phyloP scores from a whole-genome alignment of 2,113 vertebrate genomes.

The Antechinus stuartii region DNA sequence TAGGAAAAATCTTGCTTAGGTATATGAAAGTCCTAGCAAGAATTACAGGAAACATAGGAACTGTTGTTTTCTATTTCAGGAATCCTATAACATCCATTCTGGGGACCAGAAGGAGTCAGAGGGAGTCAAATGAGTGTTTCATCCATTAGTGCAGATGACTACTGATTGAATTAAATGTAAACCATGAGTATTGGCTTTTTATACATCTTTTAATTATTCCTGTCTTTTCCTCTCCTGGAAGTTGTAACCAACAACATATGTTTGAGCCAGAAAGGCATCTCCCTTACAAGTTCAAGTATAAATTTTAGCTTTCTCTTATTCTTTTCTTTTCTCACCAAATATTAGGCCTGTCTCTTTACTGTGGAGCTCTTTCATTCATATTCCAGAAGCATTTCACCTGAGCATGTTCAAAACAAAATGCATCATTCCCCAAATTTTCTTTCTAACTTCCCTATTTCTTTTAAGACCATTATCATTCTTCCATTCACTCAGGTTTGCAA shows the following conservation, averaged over 20 bases:
- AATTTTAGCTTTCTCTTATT: neutral
- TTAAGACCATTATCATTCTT: neutral
- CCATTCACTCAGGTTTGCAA: neutral
- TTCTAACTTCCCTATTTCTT: neutral
- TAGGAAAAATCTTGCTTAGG: conserved; percentile 32
- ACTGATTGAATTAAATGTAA: conserved; percentile 1
- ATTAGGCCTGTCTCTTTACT: neutral
- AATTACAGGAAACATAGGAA: conserved; percentile 3
- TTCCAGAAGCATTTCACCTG: neutral
- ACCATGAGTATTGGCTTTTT: neutral
- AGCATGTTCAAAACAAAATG: neutral
- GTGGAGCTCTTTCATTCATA: neutral
- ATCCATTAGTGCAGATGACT: neutral
- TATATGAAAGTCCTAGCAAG: conserved; percentile 26
- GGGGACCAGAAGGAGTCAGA: neutral
- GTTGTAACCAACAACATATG: neutral
- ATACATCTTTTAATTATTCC: neutral
- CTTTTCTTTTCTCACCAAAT: rapidly evolving
- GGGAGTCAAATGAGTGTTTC: neutral
- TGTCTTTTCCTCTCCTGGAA: neutral
- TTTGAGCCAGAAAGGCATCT: neutral
- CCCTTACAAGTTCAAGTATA: neutral
- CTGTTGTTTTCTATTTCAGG: neutral
- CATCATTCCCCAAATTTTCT: neutral
- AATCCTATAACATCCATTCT: neutral